phyloP scores from a whole-genome alignment of 1,140 invertebrate species.

The Caenorhabditis inopinata region DNA sequence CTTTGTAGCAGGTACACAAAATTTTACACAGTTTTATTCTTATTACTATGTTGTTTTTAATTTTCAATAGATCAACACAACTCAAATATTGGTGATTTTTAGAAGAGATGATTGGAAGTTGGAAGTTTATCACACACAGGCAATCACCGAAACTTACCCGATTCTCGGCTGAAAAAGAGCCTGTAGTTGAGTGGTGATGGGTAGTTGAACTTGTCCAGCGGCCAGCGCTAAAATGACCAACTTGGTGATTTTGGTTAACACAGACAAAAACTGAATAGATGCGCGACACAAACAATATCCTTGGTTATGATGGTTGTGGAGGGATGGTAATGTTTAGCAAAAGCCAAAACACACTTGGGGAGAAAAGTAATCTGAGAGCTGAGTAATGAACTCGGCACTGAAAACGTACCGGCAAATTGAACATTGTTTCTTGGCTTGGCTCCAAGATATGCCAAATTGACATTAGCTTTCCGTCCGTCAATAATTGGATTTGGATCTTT shows the following conservation, averaged over 20 bases:
- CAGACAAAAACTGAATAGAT: conserved; percentile 28
- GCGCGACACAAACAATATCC: conserved; percentile 24
- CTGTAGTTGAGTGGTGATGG: conserved; percentile 54
- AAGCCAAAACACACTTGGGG: conserved; percentile 6
- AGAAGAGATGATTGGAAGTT: not conserved
- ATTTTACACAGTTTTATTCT: not conserved
- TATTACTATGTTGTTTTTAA: not conserved
- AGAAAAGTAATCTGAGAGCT: conserved; percentile 13
- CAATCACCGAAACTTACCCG: conserved; percentile 48
- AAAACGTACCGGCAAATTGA: conserved; percentile 53
- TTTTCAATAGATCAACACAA: not conserved
- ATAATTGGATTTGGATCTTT: conserved; percentile 98
- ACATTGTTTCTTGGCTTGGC: conserved; percentile 80
- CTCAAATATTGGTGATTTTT: not conserved
- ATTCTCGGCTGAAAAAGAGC: conserved; percentile 52
- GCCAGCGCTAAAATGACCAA: conserved; percentile 51
- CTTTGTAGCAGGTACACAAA: not conserved
- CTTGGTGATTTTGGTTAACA: conserved; percentile 19
- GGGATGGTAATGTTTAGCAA: conserved; percentile 19
- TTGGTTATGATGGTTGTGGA: conserved; percentile 6
- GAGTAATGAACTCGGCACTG: not conserved
- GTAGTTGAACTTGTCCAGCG: conserved; percentile 40
- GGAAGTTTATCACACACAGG: conserved; percentile 21
- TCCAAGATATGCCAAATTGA: conserved; percentile 93
- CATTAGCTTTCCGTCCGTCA: conserved; percentile 95